Percentiles rank a stretch among this genome's conserved stretches.
phyloP scores from a whole-genome alignment of 2,797 vertebrate genomes.

The Prionace glauca region DNA sequence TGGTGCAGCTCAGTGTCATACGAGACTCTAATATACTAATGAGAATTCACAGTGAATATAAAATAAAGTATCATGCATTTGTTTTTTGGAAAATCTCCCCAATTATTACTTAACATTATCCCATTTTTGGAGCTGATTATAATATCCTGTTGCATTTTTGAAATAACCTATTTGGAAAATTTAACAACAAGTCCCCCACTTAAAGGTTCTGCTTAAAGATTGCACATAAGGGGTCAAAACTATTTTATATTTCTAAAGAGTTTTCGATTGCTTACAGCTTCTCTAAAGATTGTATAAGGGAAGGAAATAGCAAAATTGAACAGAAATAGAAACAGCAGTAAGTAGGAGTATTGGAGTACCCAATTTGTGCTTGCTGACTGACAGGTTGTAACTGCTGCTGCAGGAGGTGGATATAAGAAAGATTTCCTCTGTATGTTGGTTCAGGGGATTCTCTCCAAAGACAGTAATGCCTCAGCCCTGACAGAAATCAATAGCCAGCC shows the following conservation, averaged over 20 bases:
- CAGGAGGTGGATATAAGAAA: neutral
- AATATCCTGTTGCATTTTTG: neutral
- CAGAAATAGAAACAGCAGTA: neutral
- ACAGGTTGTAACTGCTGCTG: neutral
- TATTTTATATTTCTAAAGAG: neutral
- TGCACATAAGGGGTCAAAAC: neutral
- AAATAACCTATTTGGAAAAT: neutral
- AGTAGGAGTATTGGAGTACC: neutral
- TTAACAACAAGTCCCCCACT: neutral
- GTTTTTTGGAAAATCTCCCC: neutral
- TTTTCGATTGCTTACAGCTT: neutral
- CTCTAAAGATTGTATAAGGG: neutral
- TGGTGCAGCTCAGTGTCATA: slow-evolving; percentile 76
- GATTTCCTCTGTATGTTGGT: neutral
- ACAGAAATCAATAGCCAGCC: neutral
- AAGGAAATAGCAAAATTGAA: neutral
- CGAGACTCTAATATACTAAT: slow-evolving; percentile 81
- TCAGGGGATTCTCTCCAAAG: neutral
- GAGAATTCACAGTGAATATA: slow-evolving; percentile 41
- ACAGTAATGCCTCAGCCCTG: neutral
- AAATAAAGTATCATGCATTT: neutral
- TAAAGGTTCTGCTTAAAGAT: neutral
- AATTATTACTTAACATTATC: neutral
- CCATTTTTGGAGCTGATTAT: neutral
- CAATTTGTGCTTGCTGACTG: neutral